phyloP scores from a whole-genome alignment of 2,888 invertebrate genomes.

The Carcina quercana region DNA sequence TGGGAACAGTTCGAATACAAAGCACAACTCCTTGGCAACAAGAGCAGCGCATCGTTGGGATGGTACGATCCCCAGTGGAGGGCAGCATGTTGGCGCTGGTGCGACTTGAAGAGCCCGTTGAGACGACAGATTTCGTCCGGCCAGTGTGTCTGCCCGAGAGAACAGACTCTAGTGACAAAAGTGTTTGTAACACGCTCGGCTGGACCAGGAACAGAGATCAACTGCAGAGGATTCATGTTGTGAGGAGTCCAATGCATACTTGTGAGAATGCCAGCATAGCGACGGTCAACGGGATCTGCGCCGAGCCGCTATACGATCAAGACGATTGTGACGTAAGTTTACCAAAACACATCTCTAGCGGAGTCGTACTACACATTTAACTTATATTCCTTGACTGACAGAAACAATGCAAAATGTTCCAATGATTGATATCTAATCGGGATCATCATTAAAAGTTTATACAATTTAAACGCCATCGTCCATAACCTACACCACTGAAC shows the following conservation, averaged over 20 bases:
- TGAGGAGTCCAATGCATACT: conserved; percentile 83
- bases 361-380: too few species aligned
- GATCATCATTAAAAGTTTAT: too few species aligned
- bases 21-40: conserved; percentile 92
- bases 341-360: too few species aligned
- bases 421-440: too few species aligned
- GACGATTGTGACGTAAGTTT: conserved; percentile 90
- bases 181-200: conserved; percentile 86
- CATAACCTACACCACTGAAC: too few species aligned
- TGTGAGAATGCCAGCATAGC: conserved; percentile 91
- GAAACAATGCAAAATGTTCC: too few species aligned
- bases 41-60: conserved; percentile 86
- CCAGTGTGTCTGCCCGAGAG: conserved; percentile 86
- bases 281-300: conserved; percentile 87
- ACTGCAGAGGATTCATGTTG: conserved; percentile 85
- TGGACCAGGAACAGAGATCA: conserved; percentile 91
- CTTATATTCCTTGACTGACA: too few species aligned
- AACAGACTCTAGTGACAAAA: conserved; percentile 28
- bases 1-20: conserved; percentile 84
- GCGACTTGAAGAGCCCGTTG: conserved; percentile 83
- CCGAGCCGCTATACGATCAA: conserved; percentile 84
- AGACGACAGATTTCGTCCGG: conserved; percentile 87
- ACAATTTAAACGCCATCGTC: too few species aligned
- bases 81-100: conserved; percentile 89
- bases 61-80: conserved; percentile 92